Base-by-base conservation (phyloP, 2,797 vertebrate genomes). In the Ara ararauna region DNA sequence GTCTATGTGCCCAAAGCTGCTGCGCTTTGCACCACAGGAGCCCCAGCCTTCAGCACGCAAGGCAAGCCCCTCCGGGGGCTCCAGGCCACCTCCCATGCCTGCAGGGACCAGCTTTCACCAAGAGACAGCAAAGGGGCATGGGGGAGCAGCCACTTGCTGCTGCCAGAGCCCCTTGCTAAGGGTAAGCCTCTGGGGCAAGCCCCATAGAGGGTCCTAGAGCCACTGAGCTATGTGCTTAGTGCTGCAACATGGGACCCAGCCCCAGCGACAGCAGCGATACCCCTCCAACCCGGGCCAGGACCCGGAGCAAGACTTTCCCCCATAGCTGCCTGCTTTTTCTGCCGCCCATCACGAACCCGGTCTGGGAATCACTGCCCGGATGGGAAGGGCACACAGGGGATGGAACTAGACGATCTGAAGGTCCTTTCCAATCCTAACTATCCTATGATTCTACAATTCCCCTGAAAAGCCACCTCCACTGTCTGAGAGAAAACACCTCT, bases 141-240 rank as follows among this genome's bases (percentile, higher is more conserved):
- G 0, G 44, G 40, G 61, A 90, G 45, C 73, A 65, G 53, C 53
- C 53, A 1, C 40, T 26, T 10, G 40, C 76, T 61, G 68, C 61
- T 30, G 36, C 21, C 67, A 36, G 18, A 58, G 32, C 74, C 64
- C 36, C 20, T 5, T 2, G 9, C 62, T 10, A 13, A 9, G 47
- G 68, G 36, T 7, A 44, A 77, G 40, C 11, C 4, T n/a, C 9
- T 10, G 34, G 30, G 34, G 27, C 48, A 21, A 67, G 19, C n/a
- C 27, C 5, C 67, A 13, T 6, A 5, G 4, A 26, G 75, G 82
- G 83, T 32, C 32, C 54, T 53, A 45, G 36, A 29, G 79, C 47
- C 48, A 4, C 53, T 2, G 45, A 27, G 51, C 44, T 3, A 14
- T 0, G 7, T 3, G 81, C 51, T 29, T 3, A 7, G n/a, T 1